Percentiles rank a stretch among this genome's conserved stretches.
phyloP scores from a whole-genome alignment of 2,797 vertebrate genomes.

The Lithobates pipiens region DNA sequence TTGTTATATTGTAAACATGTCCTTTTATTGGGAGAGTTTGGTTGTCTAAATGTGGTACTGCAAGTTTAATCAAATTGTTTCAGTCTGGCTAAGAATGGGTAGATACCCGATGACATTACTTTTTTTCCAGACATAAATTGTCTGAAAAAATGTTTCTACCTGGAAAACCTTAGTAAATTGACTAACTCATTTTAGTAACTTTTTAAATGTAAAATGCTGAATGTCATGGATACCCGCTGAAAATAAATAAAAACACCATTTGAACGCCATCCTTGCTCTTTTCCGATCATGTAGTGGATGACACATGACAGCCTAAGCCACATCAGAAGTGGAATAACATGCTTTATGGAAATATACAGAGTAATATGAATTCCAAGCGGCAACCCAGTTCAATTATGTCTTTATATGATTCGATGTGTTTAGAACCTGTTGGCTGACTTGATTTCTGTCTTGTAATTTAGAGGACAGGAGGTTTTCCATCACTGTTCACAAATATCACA shows the following conservation, averaged over 20 bases:
- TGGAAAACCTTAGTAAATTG: too few species aligned
- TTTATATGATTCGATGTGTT: constrained; percentile 16
- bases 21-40: too few species aligned
- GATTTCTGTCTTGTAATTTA: constrained; percentile 2
- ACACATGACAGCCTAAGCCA: neutral
- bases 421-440: neutral
- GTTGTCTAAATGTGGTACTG: too few species aligned
- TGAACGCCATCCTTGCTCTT: neutral
- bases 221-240: too few species aligned
- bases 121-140: too few species aligned
- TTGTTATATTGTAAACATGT: too few species aligned
- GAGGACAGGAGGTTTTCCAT: neutral
- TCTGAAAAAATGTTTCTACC: too few species aligned
- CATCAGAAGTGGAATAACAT: constrained; percentile 3
- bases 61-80: too few species aligned
- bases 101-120: too few species aligned
- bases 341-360: neutral
- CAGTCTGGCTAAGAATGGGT: too few species aligned
- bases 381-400: constrained; percentile 36
- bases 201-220: too few species aligned
- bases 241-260: neutral
- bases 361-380: constrained; percentile 15
- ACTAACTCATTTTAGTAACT: too few species aligned
- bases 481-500: constrained; percentile 12
- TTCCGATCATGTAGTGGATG: neutral